phyloP scores from a whole-genome alignment of 2,113 vertebrate genomes.

The Apeltes quadracus region DNA sequence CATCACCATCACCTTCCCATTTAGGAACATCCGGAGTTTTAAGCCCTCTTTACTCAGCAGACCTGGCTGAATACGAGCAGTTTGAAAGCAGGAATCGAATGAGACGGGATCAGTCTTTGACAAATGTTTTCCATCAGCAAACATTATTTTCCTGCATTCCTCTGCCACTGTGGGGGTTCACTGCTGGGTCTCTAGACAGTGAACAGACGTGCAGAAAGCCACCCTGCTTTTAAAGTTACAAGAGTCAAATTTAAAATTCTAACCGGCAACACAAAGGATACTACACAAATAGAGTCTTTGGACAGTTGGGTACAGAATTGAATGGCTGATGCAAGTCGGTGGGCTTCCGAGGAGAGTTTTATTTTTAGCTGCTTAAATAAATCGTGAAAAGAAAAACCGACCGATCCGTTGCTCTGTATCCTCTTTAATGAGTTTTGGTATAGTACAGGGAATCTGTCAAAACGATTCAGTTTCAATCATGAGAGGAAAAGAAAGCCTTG shows the following conservation, averaged over 20 bases:
- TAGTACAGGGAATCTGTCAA: background rate
- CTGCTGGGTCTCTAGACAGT: constrained; percentile 10
- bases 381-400: constrained; percentile 5
- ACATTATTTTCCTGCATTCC: background rate
- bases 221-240: constrained; percentile 11
- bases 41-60: constrained; percentile 8
- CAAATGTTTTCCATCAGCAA: background rate
- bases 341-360: background rate
- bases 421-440: background rate
- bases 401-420: background rate
- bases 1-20: constrained; percentile 20
- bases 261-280: constrained; percentile 36
- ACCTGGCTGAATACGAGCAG: background rate
- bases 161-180: background rate
- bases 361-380: background rate
- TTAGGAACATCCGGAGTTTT: constrained; percentile 31
- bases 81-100: constrained; percentile 18
- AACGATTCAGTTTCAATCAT: constrained; percentile 1
- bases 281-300: background rate
- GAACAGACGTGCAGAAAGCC: constrained; percentile 24
- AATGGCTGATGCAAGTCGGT: background rate
- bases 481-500: background rate
- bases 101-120: background rate
- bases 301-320: constrained; percentile 1
- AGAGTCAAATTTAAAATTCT: background rate